Percentiles rank a stretch among this genome's conserved stretches.
These are phyloP conservation scores for Cataglyphis albicans DNA, from an alignment of 2,888 invertebrate species.

Conservation along the genomic window DNA sequence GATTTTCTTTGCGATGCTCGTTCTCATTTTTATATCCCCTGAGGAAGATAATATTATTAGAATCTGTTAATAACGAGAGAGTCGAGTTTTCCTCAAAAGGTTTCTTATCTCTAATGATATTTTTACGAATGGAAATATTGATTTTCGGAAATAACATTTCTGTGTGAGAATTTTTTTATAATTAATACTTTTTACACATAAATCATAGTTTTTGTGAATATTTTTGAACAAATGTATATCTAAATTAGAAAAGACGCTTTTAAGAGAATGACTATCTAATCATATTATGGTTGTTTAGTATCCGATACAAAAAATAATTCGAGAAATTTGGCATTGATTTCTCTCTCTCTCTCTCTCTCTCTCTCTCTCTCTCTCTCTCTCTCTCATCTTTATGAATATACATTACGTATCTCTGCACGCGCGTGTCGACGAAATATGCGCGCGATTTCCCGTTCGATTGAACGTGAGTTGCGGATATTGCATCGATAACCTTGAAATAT, in stretches of 20 bases:
- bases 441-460: not conserved
- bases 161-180: not conserved
- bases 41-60: constrained; percentile 26
- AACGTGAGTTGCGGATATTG: not conserved
- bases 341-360: not conserved
- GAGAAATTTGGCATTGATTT: not conserved
- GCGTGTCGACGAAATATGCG: not conserved
- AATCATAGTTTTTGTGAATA: not conserved
- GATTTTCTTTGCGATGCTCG: not conserved
- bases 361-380: no score
- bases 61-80: constrained; percentile 7
- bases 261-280: not conserved
- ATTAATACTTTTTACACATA: not conserved
- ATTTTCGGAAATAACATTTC: not conserved
- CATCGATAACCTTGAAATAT: not conserved
- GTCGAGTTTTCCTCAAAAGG: constrained; percentile 10
- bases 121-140: not conserved
- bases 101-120: constrained; percentile 7
- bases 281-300: not conserved
- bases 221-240: not conserved
- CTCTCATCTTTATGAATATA: not conserved
- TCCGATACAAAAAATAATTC: not conserved
- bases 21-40: constrained; percentile 12
- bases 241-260: not conserved
- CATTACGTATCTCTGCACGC: not conserved